Evolutionary conservation across 2,888 invertebrate genomes (phyloP).

Genomic region (Hanleya hanleyi): DNA sequence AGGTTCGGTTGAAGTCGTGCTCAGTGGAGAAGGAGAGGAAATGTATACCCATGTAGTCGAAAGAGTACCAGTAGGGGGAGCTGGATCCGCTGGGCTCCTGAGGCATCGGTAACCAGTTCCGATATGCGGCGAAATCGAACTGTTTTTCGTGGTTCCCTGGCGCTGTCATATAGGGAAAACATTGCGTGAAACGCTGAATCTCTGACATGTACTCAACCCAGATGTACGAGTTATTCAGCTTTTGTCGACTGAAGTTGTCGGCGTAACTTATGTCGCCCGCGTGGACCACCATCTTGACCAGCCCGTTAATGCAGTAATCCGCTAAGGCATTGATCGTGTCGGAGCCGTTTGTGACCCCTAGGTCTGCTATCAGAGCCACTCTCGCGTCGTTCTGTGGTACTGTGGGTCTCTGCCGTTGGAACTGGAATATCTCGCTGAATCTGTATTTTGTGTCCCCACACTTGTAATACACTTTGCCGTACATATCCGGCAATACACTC

Average conservation of each 20-base stretch:
- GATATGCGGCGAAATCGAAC: conserved; percentile 37
- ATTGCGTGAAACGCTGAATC: conserved; percentile 23
- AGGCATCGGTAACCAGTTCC: conserved; percentile 42
- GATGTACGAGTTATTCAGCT: conserved; percentile 36
- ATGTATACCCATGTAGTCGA: conserved; percentile 41
- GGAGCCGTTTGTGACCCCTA: neutral
- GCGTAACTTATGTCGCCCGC: conserved; percentile 7
- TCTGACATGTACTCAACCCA: conserved; percentile 41
- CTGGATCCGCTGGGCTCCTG: conserved; percentile 23
- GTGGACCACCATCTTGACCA: conserved; percentile 3
- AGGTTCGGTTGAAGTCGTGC: conserved; percentile 33
- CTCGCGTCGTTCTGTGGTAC: neutral
- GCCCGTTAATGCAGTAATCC: neutral
- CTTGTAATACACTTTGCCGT: conserved; percentile 20
- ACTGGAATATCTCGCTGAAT: conserved; percentile 20
- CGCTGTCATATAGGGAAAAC: conserved; percentile 38
- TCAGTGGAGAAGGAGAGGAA: conserved; percentile 39
- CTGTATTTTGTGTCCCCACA: conserved; percentile 33
- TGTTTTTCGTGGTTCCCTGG: conserved; percentile 43
- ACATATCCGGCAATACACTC: neutral
- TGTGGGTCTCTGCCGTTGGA: neutral
- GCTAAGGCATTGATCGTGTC: neutral
- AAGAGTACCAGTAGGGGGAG: conserved; percentile 42
- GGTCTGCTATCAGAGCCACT: neutral
- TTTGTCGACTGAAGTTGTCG: conserved; percentile 16